Base-by-base conservation (phyloP, 2,113 vertebrate genomes). In the Cyprinodon variegatus region DNA sequence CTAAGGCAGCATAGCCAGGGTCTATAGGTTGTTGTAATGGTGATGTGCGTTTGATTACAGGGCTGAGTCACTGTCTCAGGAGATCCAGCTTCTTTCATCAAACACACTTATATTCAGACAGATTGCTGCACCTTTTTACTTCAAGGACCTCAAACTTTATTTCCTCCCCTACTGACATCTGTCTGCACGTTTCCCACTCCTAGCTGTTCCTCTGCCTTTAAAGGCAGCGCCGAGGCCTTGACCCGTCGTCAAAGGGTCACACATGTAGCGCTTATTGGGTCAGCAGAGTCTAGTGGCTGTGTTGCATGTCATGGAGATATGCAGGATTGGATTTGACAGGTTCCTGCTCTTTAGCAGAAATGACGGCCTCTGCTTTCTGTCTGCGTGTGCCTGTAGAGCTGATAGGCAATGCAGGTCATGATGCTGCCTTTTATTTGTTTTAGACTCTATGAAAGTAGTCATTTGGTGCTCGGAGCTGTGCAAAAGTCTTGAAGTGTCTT, bases 271-370 rank as follows among this genome's bases (percentile, higher is more conserved):
- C 45, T 62, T 40, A 22, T 46, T 57, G 15, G 86, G 83, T 90
- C 85, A 79, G 68, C 70, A 29, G 45, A 36, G 40, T 79, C 69
- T 14, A 45, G 63, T 39, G 57, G 43, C 83, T 83, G 79, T 73
- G 83, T 83, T 88, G 61, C 76, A 71, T 73, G 59, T 91, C 90
- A 79, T 1, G 43, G 80, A 78, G 82, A 85, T 91, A 81, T 85
- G 53, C 68, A 11, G 74, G 70, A 90, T 89, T 72, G 76, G 64
- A 81, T 12, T 3, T 81, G 88, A 87, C 86, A 85, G 72, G 63
- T 85, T 75, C 61, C 85, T 77, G 83, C 15, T 83, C 73, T 71
- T 70, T 67, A 77, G 68, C 50, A 43, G 70, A 76, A 74, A 82
- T 11, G 77, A 22, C 72, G 10, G 77, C 71, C 29, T 82, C 77